Evolutionary conservation across 2,113 vertebrate genomes (phyloP).

Genomic region (Albula goreensis): DNA sequence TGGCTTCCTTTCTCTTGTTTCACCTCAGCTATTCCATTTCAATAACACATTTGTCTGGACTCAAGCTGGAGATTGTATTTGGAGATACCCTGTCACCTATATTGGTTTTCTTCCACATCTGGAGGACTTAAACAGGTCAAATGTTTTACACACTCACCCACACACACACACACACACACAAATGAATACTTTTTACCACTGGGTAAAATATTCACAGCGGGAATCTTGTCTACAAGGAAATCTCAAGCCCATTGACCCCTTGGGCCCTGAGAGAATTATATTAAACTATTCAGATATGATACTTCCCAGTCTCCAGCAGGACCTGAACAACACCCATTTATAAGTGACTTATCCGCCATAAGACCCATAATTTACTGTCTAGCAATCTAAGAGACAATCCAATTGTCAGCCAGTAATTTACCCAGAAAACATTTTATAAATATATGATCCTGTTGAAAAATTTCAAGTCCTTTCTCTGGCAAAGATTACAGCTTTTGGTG

Average conservation of each 20-base stretch:
- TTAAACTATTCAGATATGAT: not conserved
- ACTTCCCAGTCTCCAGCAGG: slow-evolving; percentile 15
- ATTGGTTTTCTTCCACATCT: not conserved
- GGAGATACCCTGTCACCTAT: not conserved
- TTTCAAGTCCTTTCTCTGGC: slow-evolving; percentile 26
- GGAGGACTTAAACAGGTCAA: not conserved
- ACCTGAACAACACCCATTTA: slow-evolving; percentile 36
- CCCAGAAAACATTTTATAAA: slow-evolving; percentile 44
- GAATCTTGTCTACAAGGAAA: not conserved
- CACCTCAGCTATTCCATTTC: not conserved
- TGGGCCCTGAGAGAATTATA: not conserved
- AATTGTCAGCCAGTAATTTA: slow-evolving; percentile 47
- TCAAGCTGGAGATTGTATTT: not conserved
- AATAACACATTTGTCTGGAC: not conserved
- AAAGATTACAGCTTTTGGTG: not conserved
- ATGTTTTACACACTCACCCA: not conserved
- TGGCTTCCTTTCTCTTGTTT: not conserved
- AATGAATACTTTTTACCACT: not conserved
- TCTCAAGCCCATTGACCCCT: not conserved
- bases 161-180: not conserved
- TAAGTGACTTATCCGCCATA: slow-evolving; percentile 37
- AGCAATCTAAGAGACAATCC: slow-evolving; percentile 31
- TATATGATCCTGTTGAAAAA: slow-evolving; percentile 39
- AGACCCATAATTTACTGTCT: slow-evolving; percentile 42
- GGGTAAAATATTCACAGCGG: not conserved